Conservation (phyloP, 2,888 invertebrate genomes). For the Zaprionus obscuricornis region DNA sequence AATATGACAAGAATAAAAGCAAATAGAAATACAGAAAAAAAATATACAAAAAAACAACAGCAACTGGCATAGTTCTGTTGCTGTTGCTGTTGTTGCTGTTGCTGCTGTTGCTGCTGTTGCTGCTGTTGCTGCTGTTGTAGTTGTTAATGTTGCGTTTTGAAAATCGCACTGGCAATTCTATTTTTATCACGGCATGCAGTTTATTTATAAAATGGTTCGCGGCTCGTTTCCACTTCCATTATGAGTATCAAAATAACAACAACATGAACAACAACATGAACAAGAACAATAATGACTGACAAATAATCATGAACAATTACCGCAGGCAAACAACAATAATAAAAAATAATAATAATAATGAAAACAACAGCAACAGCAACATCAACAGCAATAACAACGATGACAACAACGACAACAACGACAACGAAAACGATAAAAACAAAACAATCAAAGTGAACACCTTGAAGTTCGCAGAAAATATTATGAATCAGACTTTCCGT, state of each 20-base stretch:
- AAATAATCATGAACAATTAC: constrained; percentile 66
- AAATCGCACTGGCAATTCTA: constrained; percentile 61
- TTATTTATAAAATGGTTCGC: constrained; percentile 72
- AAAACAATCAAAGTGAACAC: constrained; percentile 51
- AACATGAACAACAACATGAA: constrained; percentile 11
- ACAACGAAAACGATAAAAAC: neutral
- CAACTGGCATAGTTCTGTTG: constrained; percentile 56
- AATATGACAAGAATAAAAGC: constrained; percentile 5
- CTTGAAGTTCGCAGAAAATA: constrained; percentile 62
- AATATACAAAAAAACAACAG: constrained; percentile 29
- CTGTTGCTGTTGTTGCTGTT: constrained; percentile 35
- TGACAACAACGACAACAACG: constrained; percentile 31
- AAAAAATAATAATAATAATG: constrained; percentile 23
- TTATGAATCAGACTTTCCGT: constrained; percentile 47
- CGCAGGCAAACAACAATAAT: constrained; percentile 45
- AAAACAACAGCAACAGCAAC: constrained; percentile 18
- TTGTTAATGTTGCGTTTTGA: constrained; percentile 40
- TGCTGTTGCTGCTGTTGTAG: constrained; percentile 21
- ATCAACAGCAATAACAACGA: constrained; percentile 34
- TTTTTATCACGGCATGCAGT: constrained; percentile 71
- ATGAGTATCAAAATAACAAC: constrained; percentile 56
- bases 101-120: neutral
- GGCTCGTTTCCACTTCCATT: constrained; percentile 62
- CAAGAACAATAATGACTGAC: constrained; percentile 50
- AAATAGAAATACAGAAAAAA: too few relatives aligned